Conservation (phyloP, 2,797 vertebrate genomes). For the Menidia menidia region DNA sequence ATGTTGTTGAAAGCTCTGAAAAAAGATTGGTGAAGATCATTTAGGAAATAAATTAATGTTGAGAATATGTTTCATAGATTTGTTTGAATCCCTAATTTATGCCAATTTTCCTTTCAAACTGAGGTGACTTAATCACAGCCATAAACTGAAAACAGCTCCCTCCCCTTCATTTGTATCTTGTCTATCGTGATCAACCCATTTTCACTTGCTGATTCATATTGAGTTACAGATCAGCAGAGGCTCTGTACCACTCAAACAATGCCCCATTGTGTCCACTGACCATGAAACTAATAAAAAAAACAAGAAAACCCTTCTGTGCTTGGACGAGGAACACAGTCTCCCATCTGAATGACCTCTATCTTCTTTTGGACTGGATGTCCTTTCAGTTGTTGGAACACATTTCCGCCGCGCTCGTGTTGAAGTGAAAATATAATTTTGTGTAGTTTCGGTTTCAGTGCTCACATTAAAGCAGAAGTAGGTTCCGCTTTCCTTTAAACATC, state of each 20-base stretch:
- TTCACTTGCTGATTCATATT: slow-evolving; percentile 18
- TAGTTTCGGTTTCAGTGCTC: background rate
- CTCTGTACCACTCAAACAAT: slow-evolving; percentile 39
- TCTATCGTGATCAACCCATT: slow-evolving; percentile 10
- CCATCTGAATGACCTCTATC: slow-evolving; percentile 6
- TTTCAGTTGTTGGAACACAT: slow-evolving; percentile 7
- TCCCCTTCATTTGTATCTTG: background rate
- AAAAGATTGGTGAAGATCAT: background rate
- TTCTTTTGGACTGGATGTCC: slow-evolving; percentile 11
- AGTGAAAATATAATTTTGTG: background rate
- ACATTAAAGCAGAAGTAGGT: slow-evolving; percentile 15
- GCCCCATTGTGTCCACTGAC: slow-evolving; percentile 38
- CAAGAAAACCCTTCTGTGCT: slow-evolving; percentile 30
- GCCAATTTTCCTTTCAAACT: too few species aligned
- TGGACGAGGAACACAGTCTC: slow-evolving; percentile 13
- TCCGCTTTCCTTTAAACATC: slow-evolving; percentile 4
- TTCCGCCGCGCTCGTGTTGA: slow-evolving; percentile 15
- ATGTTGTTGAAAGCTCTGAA: background rate
- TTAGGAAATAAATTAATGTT: too few species aligned
- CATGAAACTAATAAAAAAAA: slow-evolving; percentile 17
- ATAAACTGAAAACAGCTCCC: background rate
- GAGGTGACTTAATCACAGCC: too few species aligned
- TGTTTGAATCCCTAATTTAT: too few species aligned
- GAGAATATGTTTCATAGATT: too few species aligned
- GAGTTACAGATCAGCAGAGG: slow-evolving; percentile 20